Percentiles rank a stretch among this genome's conserved stretches.
These are phyloP conservation scores for Alloscopus bannaensis DNA, from an alignment of 2,888 invertebrate species.

Conservation along the genomic window DNA sequence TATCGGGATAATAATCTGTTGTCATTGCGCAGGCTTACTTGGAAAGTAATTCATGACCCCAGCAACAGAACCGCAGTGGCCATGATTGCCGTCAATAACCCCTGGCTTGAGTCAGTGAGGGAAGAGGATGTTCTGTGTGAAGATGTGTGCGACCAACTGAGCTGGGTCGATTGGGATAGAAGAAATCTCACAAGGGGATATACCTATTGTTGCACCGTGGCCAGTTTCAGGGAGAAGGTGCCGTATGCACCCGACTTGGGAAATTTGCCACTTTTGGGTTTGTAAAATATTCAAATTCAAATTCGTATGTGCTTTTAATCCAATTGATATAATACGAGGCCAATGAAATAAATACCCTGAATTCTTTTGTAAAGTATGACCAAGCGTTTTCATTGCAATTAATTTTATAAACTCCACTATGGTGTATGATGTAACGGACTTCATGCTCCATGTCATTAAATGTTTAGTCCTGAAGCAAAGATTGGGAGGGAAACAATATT, in stretches of 20 bases:
- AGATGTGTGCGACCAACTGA: slow-evolving; percentile 76
- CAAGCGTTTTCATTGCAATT: no score
- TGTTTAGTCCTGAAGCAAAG: no score
- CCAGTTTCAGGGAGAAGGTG: slow-evolving; percentile 78
- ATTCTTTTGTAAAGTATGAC: no score
- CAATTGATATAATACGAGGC: no score
- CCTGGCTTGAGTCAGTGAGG: slow-evolving; percentile 75
- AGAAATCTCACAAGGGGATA: slow-evolving; percentile 79
- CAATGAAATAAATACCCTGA: no score
- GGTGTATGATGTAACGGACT: no score
- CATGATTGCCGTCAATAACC: slow-evolving; percentile 81
- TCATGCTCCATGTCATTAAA: no score
- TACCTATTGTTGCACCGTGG: slow-evolving; percentile 81
- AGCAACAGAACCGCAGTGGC: slow-evolving; percentile 78
- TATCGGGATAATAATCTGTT: no score
- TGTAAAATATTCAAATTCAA: no score
- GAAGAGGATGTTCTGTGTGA: slow-evolving; percentile 77
- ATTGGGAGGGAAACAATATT: no score
- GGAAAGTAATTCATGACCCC: slow-evolving; percentile 80
- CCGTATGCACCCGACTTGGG: slow-evolving; percentile 78
- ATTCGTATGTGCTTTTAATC: no score
- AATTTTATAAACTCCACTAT: no score
- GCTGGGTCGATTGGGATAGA: slow-evolving; percentile 80
- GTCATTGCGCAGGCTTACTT: slow-evolving; percentile 76
- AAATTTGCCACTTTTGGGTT: slow-evolving; percentile 35